Evolutionary conservation across 1,140 invertebrate species (phyloP).

Genomic region (Condylostylus longicornis): DNA sequence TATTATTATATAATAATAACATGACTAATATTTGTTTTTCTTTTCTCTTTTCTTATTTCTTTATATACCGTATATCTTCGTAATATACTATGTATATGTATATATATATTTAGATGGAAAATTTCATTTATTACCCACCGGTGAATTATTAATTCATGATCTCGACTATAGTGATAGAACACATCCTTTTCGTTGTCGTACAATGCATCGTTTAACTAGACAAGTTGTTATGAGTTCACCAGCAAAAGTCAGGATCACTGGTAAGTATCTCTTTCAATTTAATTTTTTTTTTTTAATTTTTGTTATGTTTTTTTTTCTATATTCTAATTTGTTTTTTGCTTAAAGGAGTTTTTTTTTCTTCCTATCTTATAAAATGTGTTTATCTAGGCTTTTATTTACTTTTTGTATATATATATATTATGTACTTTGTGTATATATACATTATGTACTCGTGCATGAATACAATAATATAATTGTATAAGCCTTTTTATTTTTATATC

Average conservation of each 20-base stretch:
- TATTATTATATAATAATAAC: background rate
- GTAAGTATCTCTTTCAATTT: constrained; percentile 41
- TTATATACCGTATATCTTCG: constrained; percentile 4
- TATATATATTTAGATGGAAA: constrained; percentile 46
- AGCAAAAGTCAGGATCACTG: constrained; percentile 54
- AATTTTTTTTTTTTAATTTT: too few relatives aligned
- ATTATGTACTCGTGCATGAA: too few relatives aligned
- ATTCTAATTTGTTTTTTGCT: too few relatives aligned
- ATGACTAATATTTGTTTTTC: too few relatives aligned
- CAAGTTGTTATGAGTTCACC: constrained; percentile 55
- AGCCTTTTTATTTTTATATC: too few relatives aligned
- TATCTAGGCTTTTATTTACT: too few relatives aligned
- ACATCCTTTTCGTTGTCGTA: constrained; percentile 58
- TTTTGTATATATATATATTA: too few relatives aligned
- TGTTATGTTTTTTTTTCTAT: too few relatives aligned
- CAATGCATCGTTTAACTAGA: constrained; percentile 60
- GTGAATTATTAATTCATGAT: constrained; percentile 62
- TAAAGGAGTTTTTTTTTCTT: too few relatives aligned
- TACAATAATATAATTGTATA: too few relatives aligned
- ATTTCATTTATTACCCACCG: constrained; percentile 63
- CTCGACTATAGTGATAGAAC: constrained; percentile 59
- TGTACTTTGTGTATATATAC: too few relatives aligned
- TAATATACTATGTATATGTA: background rate
- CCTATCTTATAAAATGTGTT: too few relatives aligned
- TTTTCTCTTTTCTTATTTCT: constrained; percentile 25